phyloP scores from a whole-genome alignment of 2,113 vertebrate genomes.

The Mustela nigripes region DNA sequence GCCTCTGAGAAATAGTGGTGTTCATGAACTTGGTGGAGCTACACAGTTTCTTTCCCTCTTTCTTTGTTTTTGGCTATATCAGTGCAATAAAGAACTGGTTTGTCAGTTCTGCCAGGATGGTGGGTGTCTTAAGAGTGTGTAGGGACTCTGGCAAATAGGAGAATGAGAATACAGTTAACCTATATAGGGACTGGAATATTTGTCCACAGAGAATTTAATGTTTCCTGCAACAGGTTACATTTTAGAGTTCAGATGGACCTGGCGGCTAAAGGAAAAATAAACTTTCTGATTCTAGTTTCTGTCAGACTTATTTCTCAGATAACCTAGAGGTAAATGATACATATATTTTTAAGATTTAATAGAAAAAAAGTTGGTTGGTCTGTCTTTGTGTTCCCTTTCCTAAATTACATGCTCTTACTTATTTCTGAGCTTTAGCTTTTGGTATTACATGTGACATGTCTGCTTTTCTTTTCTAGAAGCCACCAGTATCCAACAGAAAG shows the following conservation, averaged over 20 bases:
- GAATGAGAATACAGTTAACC: neutral
- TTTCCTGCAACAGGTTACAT: constrained; percentile 25
- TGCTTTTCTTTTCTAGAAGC: constrained; percentile 71
- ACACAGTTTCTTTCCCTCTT: neutral
- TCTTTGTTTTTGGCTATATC: neutral
- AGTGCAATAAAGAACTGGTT: neutral
- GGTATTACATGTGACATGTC: neutral
- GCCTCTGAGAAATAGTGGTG: neutral
- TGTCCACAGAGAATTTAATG: neutral
- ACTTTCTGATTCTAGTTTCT: constrained; percentile 16
- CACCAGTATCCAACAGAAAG: constrained; percentile 15
- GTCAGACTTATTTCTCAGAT: constrained; percentile 17
- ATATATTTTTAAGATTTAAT: neutral
- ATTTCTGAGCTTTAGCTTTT: constrained; percentile 31
- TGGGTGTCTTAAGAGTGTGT: neutral
- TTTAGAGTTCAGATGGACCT: constrained; percentile 17
- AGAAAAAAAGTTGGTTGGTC: neutral
- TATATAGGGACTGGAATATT: neutral
- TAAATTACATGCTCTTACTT: neutral
- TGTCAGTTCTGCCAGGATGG: neutral
- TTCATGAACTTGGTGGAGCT: neutral
- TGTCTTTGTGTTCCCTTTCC: constrained; percentile 7
- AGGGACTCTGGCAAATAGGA: neutral
- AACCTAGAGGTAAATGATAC: constrained; percentile 10
- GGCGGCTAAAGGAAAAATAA: neutral